phyloP scores from a whole-genome alignment of 2,113 vertebrate species.

The rabbit (Oryctolagus cuniculus) region DNA sequence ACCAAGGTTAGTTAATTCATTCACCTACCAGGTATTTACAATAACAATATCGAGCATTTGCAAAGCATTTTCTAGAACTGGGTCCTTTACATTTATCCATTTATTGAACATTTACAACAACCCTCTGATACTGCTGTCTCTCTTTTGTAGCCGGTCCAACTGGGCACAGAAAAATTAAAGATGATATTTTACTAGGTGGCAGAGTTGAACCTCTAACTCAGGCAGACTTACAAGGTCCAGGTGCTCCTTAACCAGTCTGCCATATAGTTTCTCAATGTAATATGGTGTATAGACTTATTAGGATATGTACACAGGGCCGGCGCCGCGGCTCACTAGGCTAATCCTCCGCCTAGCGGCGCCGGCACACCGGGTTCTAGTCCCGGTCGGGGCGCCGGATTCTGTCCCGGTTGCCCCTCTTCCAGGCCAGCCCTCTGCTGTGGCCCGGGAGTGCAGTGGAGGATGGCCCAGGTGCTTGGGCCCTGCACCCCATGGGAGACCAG shows the following conservation, averaged over 20 bases:
- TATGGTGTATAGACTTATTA: not conserved
- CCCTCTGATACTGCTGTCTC: not conserved
- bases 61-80: not conserved
- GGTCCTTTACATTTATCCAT: slow-evolving; percentile 11
- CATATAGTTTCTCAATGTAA: not conserved
- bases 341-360: too few species aligned
- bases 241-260: not conserved
- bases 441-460: too few species aligned
- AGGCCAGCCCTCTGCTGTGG: too few species aligned
- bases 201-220: not conserved
- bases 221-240: not conserved
- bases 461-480: too few species aligned
- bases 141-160: not conserved
- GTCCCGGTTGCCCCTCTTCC: too few species aligned
- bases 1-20: not conserved
- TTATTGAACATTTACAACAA: not conserved
- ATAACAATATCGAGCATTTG: not conserved
- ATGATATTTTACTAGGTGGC: not conserved
- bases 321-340: too few species aligned
- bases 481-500: too few species aligned
- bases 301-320: not conserved
- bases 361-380: too few species aligned
- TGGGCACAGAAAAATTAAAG: not conserved
- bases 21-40: not conserved
- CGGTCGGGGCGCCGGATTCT: too few species aligned